These are phyloP conservation scores for Synergus umbraculus DNA, from an alignment of 2,888 invertebrate species.

Conservation along the genomic window DNA sequence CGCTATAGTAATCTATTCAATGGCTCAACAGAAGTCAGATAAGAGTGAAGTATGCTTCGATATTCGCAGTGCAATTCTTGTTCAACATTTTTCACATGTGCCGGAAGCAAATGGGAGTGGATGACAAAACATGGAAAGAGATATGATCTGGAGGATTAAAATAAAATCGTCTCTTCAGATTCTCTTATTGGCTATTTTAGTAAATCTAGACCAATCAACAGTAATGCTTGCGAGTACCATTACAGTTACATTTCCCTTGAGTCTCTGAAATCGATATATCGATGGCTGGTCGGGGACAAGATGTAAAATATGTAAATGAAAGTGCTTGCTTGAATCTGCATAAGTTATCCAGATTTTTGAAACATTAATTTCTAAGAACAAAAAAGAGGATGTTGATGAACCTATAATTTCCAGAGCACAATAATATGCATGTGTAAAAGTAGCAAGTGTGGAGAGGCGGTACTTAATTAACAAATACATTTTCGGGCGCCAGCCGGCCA, in stretches of 20 bases:
- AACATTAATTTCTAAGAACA: not conserved
- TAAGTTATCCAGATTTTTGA: not conserved
- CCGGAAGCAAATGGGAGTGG: slow-evolving; percentile 34
- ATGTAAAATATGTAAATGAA: not conserved
- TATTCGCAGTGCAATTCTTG: slow-evolving; percentile 15
- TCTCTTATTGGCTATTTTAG: not conserved
- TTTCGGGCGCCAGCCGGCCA: slow-evolving; percentile 71
- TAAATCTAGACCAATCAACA: not conserved
- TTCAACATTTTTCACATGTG: slow-evolving; percentile 12
- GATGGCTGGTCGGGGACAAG: slow-evolving; percentile 23
- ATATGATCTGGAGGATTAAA: not conserved
- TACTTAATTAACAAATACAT: slow-evolving; percentile 53
- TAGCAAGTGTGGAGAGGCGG: not conserved
- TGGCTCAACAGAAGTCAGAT: slow-evolving; percentile 28
- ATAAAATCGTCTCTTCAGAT: not conserved
- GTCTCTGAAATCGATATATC: slow-evolving; percentile 36
- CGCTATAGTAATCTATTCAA: slow-evolving; percentile 27
- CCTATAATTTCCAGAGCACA: not conserved
- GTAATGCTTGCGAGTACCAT: not conserved
- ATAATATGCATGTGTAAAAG: not conserved
- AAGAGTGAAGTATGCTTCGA: slow-evolving; percentile 20
- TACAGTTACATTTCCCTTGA: not conserved
- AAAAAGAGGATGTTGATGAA: not conserved
- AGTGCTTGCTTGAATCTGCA: not conserved
- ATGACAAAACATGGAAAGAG: slow-evolving; percentile 21